phyloP scores from a whole-genome alignment of 1,140 invertebrate species.

The Heliconius congener region DNA sequence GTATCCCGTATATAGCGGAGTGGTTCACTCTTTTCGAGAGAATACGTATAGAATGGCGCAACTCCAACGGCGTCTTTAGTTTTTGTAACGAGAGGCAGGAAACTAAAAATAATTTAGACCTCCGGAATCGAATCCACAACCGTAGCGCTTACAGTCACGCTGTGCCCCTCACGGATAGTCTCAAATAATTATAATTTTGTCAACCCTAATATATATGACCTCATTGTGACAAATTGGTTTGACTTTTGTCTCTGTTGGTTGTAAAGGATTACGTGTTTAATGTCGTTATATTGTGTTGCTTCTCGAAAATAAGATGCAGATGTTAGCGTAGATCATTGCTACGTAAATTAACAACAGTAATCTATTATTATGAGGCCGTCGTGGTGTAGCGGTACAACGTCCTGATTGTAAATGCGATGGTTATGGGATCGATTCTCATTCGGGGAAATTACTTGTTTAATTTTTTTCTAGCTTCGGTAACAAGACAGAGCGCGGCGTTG shows the following conservation, averaged over 20 bases:
- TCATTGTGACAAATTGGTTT: constrained; percentile 15
- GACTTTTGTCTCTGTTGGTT: constrained; percentile 13
- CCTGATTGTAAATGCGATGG: background rate
- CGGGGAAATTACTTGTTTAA: background rate
- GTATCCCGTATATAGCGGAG: no score
- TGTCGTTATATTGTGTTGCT: background rate
- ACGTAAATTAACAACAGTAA: no score
- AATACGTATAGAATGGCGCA: no score
- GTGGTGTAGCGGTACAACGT: background rate
- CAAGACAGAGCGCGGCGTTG: background rate
- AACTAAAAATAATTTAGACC: no score
- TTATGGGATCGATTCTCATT: background rate
- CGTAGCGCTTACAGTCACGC: no score
- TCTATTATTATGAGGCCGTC: background rate
- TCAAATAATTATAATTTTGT: no score
- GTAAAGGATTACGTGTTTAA: background rate
- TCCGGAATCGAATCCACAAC: no score
- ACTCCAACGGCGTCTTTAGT: no score
- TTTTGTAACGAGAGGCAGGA: no score
- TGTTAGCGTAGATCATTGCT: no score
- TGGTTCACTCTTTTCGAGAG: no score
- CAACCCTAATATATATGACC: constrained; percentile 15
- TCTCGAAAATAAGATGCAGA: background rate
- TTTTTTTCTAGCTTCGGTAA: background rate
- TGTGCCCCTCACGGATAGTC: no score